A percentile compares a stretch with the other conserved stretches of the same genome.
These are phyloP conservation scores for Neodontobutis hainanensis DNA, from an alignment of 2,113 vertebrate genomes.

Conservation along the genomic window DNA sequence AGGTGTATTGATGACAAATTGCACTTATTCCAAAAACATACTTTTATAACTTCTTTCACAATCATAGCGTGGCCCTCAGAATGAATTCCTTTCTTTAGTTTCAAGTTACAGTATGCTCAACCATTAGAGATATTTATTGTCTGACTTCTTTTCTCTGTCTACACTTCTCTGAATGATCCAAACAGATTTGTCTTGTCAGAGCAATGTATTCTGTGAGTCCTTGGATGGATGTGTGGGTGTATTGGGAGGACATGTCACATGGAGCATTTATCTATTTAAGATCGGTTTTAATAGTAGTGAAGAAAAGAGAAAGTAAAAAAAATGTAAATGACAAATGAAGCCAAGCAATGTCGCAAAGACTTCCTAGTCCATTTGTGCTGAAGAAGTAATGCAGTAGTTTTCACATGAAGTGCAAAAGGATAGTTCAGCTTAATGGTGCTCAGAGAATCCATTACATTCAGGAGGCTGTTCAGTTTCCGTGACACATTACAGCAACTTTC, in stretches of 20 bases:
- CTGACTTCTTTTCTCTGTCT: too few relatives aligned
- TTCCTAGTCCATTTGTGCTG: not conserved
- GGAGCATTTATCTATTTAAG: too few relatives aligned
- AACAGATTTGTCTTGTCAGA: too few relatives aligned
- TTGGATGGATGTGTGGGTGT: too few relatives aligned
- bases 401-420: slow-evolving; percentile 6
- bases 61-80: not conserved
- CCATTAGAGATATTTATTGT: too few relatives aligned
- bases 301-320: not conserved
- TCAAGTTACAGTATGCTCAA: too few relatives aligned
- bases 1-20: slow-evolving; percentile 25
- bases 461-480: not conserved
- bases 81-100: too few relatives aligned
- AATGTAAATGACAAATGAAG: slow-evolving; percentile 2
- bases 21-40: slow-evolving; percentile 5
- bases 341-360: not conserved
- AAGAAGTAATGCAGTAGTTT: slow-evolving; percentile 8
- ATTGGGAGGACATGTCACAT: too few relatives aligned
- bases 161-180: too few relatives aligned
- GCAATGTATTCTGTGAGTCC: too few relatives aligned
- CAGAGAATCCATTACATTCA: not conserved
- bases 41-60: not conserved
- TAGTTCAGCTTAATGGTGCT: slow-evolving; percentile 3
- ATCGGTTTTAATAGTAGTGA: not conserved
- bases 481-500: not conserved